Conservation (phyloP, 2,113 vertebrate genomes). For the Anhinga rufa region DNA sequence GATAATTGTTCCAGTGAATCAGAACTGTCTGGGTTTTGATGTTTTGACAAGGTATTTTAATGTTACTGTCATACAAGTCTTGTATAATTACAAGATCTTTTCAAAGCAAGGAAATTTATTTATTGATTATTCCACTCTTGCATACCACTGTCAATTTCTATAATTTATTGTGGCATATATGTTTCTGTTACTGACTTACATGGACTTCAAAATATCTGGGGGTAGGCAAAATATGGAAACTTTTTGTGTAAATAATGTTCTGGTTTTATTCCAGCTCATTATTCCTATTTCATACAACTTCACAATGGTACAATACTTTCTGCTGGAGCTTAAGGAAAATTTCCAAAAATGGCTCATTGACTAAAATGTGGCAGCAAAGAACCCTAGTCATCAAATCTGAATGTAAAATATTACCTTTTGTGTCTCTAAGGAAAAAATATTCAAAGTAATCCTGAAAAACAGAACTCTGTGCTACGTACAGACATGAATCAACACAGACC, state of each 20-base stretch:
- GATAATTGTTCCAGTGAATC: background rate
- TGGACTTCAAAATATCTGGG: background rate
- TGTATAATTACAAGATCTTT: constrained; percentile 15
- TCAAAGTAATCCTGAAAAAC: background rate
- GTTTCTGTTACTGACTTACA: background rate
- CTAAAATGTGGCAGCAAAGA: background rate
- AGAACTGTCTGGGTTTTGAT: constrained; percentile 11
- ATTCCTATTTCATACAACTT: background rate
- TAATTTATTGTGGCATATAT: background rate
- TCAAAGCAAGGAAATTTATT: background rate
- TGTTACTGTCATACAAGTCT: constrained; percentile 1
- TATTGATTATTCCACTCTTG: constrained; percentile 16
- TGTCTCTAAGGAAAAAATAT: background rate
- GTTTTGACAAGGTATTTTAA: constrained; percentile 38
- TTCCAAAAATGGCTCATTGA: background rate
- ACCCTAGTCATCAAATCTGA: background rate
- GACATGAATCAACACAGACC: background rate
- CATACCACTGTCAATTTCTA: background rate
- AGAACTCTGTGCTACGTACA: background rate
- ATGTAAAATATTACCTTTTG: background rate
- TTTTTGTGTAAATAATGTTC: background rate
- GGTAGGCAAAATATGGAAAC: background rate
- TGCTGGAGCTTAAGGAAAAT: background rate
- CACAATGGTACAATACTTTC: background rate
- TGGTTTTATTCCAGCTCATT: background rate